Conservation (phyloP, 2,113 vertebrate species). For the Alligator mississippiensis region DNA sequence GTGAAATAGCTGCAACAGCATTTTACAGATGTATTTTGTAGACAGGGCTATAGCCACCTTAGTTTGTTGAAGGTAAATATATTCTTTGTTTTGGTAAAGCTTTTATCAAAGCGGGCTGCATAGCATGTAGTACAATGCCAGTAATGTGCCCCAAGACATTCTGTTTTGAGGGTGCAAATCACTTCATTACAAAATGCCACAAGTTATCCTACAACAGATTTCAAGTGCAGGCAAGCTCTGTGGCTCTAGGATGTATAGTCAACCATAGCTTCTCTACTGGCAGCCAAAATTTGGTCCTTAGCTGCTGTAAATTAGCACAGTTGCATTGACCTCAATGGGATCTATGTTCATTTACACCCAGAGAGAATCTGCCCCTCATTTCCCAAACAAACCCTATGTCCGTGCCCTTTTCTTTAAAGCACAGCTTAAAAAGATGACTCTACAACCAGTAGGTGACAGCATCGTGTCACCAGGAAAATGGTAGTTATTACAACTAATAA, state of each 20-base stretch:
- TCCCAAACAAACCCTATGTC: background rate
- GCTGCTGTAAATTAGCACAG: background rate
- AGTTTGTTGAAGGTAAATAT: fast-evolving
- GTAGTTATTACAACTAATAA: background rate
- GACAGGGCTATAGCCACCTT: too few relatives aligned
- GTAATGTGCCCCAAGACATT: background rate
- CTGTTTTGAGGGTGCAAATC: background rate
- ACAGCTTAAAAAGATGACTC: background rate
- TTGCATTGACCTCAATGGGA: background rate
- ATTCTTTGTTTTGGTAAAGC: background rate
- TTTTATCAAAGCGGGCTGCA: background rate
- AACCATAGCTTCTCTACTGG: background rate
- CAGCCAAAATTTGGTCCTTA: background rate
- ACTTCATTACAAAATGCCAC: background rate
- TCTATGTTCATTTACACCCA: background rate
- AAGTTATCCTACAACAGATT: background rate
- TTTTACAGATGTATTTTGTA: background rate
- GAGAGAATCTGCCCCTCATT: background rate
- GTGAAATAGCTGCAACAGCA: background rate
- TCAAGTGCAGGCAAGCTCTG: background rate
- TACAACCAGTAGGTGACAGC: slow-evolving; percentile 51
- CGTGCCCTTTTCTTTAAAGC: background rate
- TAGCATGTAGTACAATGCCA: background rate
- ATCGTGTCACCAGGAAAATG: slow-evolving; percentile 4
- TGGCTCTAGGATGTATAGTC: fast-evolving